These are phyloP conservation scores for Rapana venosa DNA, from an alignment of 2,888 invertebrate genomes.

Conservation along the genomic window DNA sequence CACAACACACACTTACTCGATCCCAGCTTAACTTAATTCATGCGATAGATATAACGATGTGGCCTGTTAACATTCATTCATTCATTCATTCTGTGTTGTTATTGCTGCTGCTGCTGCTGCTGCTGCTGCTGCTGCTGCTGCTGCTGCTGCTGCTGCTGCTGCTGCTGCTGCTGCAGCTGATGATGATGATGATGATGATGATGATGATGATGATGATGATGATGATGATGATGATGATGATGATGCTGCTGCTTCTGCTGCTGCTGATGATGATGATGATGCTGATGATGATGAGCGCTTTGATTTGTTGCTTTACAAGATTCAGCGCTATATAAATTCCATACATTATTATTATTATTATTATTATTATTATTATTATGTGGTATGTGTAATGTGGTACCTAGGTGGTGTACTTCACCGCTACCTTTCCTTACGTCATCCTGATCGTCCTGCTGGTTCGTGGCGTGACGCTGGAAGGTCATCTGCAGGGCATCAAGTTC, in stretches of 20 bases:
- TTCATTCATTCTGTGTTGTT: not conserved
- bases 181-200: not conserved
- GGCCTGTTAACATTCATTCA: too few species aligned
- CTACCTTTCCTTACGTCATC: constrained; percentile 73
- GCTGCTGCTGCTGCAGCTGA: not conserved
- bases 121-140: too few species aligned
- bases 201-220: not conserved
- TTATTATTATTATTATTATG: too few species aligned
- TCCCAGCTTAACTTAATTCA: too few species aligned
- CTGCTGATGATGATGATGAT: too few species aligned
- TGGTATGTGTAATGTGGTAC: not conserved
- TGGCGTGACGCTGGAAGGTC: constrained; percentile 71
- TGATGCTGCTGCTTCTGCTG: not conserved
- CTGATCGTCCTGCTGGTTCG: constrained; percentile 69
- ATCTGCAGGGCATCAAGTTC: constrained; percentile 69
- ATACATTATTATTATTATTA: too few species aligned
- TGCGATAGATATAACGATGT: too few species aligned
- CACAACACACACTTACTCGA: too few species aligned
- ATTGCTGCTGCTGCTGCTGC: not conserved
- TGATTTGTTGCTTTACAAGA: too few species aligned
- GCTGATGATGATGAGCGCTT: too few species aligned
- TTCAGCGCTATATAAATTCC: too few species aligned
- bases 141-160: too few species aligned
- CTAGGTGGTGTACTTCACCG: constrained; percentile 75
- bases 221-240: not conserved